These are phyloP conservation scores for Eretmodus cyanostictus DNA, from an alignment of 2,113 vertebrate species.

Conservation along the genomic window DNA sequence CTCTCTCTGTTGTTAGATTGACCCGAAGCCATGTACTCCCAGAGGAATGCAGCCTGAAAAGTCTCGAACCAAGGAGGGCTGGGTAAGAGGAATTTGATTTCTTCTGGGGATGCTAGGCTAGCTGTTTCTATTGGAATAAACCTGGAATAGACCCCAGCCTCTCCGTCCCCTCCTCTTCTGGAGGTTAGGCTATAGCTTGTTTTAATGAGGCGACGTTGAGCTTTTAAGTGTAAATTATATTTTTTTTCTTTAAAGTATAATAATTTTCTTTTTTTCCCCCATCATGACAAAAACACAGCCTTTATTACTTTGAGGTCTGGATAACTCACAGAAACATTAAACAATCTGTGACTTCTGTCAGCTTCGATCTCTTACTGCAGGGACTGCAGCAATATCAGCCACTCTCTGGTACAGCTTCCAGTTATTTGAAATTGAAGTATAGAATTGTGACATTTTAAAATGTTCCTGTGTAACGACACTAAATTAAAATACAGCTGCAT, in stretches of 20 bases:
- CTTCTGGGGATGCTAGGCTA: not conserved
- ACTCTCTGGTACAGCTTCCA: not conserved
- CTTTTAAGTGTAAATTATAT: not conserved
- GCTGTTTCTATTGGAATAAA: slow-evolving; percentile 8
- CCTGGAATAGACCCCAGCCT: not conserved
- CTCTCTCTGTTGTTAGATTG: slow-evolving; percentile 77
- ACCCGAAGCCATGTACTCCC: slow-evolving; percentile 98
- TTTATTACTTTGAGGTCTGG: not conserved
- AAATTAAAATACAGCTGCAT: not conserved
- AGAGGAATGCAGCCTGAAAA: slow-evolving; percentile 98
- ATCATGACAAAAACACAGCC: not conserved
- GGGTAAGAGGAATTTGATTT: slow-evolving; percentile 77
- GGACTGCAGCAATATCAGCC: not conserved
- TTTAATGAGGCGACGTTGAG: not conserved
- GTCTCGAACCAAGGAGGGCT: slow-evolving; percentile 92
- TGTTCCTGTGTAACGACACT: not conserved
- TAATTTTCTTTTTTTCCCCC: not conserved
- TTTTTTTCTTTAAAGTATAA: not conserved
- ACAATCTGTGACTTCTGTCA: not conserved
- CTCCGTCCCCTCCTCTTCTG: not conserved
- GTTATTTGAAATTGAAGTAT: not conserved
- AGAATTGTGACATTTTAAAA: not conserved
- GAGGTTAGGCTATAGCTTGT: not conserved
- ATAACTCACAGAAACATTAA: not conserved
- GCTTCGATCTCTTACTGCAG: not conserved